Evolutionary conservation across 1,140 invertebrate genomes (phyloP), one percentile per base, ranked within the genome.

Genomic region (Sycophaga agraensis): DNA sequence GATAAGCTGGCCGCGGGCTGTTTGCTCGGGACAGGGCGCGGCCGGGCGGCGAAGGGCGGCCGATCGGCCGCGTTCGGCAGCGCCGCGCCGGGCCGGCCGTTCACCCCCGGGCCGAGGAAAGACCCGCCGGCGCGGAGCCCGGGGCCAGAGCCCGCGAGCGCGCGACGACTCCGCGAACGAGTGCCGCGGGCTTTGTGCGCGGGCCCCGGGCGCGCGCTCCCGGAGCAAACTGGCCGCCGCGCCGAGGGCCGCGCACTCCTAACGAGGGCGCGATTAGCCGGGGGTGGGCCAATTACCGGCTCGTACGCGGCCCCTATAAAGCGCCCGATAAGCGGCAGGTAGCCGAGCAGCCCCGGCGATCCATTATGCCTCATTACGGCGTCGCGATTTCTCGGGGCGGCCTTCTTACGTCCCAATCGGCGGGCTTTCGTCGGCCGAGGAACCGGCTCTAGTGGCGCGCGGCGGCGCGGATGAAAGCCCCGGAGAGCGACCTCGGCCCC

Each of bases 391-490:
- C 35, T 35, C 28, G 19, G 6, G 4, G 39, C 16, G 39, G 7
- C 39, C 39, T 8, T 4, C 16, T 19, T 17, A 8, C 16, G 39
- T 17, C 5, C 39, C 39, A 17, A 19, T 2, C 21, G 16, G 39
- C 39, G 17, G 16, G 5, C n/a, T n/a, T n/a, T n/a, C n/a, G n/a
- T n/a, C n/a, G n/a, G n/a, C n/a, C n/a, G n/a, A n/a, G n/a, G n/a
- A n/a, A n/a, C n/a, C n/a, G n/a, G 37, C 37, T 8, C 7, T 6
- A 11, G 39, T 1, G 17, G 39, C 2, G 39, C 5, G 14, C 5
- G 28, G 48, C 58, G 56, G 56, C 56, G 14, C 22, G 45, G 45
- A 58, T 58, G 12, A 59, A 51, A 59, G 46, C 1, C 26, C 2
- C 34, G 45, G 28, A 45, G n/a, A n/a, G n/a, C n/a, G n/a, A n/a